Evolutionary conservation across 1,140 invertebrate species (phyloP).

Genomic region (Catajapyx aquilonaris): DNA sequence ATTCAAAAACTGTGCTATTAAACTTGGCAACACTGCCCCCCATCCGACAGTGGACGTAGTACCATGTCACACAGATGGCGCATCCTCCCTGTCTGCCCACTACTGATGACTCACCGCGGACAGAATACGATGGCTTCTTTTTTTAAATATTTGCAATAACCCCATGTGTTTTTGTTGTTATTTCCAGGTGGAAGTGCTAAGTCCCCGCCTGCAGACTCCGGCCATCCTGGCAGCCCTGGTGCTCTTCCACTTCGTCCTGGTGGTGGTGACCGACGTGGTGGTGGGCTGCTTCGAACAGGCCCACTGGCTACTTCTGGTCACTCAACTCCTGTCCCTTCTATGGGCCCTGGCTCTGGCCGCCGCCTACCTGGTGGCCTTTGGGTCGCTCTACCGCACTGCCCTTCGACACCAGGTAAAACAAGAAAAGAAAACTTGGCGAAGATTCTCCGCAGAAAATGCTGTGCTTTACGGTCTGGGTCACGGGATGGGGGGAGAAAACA

Average conservation of each 20-base stretch:
- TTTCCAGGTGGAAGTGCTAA: slow-evolving; percentile 19
- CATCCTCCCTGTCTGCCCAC: too few relatives aligned
- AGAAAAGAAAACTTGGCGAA: neutral
- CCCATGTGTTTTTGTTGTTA: too few relatives aligned
- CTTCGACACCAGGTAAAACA: slow-evolving; percentile 16
- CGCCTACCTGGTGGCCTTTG: slow-evolving; percentile 64
- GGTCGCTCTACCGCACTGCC: slow-evolving; percentile 21
- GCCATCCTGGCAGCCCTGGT: slow-evolving; percentile 50
- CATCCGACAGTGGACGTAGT: too few relatives aligned
- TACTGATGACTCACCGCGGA: too few relatives aligned
- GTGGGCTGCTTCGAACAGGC: slow-evolving; percentile 24
- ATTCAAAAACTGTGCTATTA: too few relatives aligned
- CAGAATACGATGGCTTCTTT: too few relatives aligned
- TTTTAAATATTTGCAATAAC: too few relatives aligned
- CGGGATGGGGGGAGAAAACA: too few relatives aligned
- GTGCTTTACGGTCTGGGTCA: too few relatives aligned
- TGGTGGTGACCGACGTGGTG: slow-evolving; percentile 55
- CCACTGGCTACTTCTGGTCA: slow-evolving; percentile 23
- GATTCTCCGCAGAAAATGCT: neutral
- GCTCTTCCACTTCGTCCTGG: slow-evolving; percentile 50
- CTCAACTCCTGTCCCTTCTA: slow-evolving; percentile 36
- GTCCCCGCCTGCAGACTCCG: slow-evolving; percentile 34
- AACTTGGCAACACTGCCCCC: too few relatives aligned
- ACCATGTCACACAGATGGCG: too few relatives aligned
- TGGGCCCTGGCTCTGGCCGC: slow-evolving; percentile 53